Evolutionary conservation across 2,888 invertebrate species (phyloP).

Genomic region (Lottia scabra): DNA sequence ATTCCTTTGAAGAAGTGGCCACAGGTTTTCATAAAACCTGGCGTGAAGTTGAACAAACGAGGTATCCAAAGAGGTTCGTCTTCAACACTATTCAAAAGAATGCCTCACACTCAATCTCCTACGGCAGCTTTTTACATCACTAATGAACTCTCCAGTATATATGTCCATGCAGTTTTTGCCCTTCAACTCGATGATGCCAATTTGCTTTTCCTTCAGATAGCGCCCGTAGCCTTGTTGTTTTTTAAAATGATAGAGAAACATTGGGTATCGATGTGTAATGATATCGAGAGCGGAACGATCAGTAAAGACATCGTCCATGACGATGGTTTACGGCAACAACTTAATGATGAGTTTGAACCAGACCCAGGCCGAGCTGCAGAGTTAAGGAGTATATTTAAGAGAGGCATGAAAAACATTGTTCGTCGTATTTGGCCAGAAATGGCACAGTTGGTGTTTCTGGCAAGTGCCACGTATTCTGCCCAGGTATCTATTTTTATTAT

Average conservation of each 20-base stretch:
- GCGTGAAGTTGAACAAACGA: constrained; percentile 15
- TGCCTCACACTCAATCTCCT: constrained; percentile 25
- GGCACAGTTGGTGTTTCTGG: constrained; percentile 27
- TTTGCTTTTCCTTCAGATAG: constrained; percentile 30
- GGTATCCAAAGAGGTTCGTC: constrained; percentile 31
- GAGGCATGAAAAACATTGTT: constrained; percentile 30
- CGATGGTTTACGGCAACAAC: constrained; percentile 1
- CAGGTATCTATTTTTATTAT: constrained; percentile 21
- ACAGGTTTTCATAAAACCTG: constrained; percentile 18
- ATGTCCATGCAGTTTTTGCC: constrained; percentile 35
- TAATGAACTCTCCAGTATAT: constrained; percentile 26
- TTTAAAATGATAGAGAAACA: constrained; percentile 30
- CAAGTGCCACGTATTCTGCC: constrained; percentile 30
- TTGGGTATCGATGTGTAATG: constrained; percentile 31
- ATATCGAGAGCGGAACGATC: constrained; percentile 31
- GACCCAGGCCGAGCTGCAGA: constrained; percentile 20
- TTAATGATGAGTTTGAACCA: constrained; percentile 13
- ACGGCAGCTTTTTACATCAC: constrained; percentile 2
- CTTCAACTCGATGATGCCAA: constrained; percentile 26
- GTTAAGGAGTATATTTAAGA: constrained; percentile 28
- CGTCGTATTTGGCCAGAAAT: constrained; percentile 34
- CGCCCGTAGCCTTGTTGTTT: constrained; percentile 26
- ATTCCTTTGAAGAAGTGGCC: constrained; percentile 24
- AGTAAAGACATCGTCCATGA: constrained; percentile 14
- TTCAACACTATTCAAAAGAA: constrained; percentile 23